Evolutionary conservation across 2,113 vertebrate genomes (phyloP), one percentile per base, ranked within the genome.

Genomic region (Chionomys nivalis): DNA sequence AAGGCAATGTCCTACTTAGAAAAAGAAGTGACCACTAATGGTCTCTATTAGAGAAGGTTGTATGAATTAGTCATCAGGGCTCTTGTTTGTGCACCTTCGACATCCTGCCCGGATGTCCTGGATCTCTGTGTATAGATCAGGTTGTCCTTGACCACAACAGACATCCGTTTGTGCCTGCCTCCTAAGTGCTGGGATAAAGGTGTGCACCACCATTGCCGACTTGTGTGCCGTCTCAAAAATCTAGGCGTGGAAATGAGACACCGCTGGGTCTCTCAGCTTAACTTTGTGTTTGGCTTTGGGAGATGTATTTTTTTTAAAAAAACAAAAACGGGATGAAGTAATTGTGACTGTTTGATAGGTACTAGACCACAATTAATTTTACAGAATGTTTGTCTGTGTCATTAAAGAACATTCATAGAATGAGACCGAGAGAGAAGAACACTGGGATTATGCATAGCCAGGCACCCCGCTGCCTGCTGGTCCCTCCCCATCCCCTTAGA

Each of bases 371-470:
- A 82, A 14, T 81, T 91, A 63, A 61, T 86, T 88, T 63, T 86
- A 70, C 94, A 39, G 33, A 78, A 75, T 94, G n/a, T 94, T 89
- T 93, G 14, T 93, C n/a, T 75, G 7, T 65, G 70, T 79, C 39
- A 66, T 58, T 63, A 72, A 87, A 82, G 96, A 55, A 76, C 26
- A 78, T 85, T 68, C 21, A 63, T 4, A 58, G 79, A 77, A 58
- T 94, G 16, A 83, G 65, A 72, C 79, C 4, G 36, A 63, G 36
- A 39, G 26, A 78, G 47, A 91, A 21, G 39, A 95, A 90, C 5
- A 19, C 21, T 58, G 33, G 6, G 21, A 42, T 82, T 89, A 47
- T 85, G 23, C 23, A 36, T 26, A 65, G 36, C 1, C 11, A 24
- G 33, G 33, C 23, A 24, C 26, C 88, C 83, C 8, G 86, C 36